These are phyloP conservation scores for Schlechtendalia chinensis DNA, from an alignment of 1,140 invertebrate genomes.

Conservation along the genomic window DNA sequence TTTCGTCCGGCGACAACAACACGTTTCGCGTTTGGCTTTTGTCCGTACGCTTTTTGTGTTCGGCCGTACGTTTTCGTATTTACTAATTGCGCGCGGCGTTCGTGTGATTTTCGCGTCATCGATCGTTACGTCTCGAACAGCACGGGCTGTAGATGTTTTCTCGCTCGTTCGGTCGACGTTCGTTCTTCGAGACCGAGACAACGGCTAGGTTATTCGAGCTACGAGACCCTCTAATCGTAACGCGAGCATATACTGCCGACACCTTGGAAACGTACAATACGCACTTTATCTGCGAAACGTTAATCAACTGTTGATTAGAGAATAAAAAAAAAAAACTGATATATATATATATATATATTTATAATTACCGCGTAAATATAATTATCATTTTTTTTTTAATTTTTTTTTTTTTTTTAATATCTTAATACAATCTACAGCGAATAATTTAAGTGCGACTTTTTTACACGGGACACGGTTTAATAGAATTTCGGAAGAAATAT, in stretches of 20 bases:
- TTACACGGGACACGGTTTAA: not conserved
- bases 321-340: not conserved
- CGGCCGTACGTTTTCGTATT: too few species aligned
- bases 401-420: not conserved
- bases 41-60: too few species aligned
- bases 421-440: too few species aligned
- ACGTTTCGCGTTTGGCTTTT: too few species aligned
- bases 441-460: too few species aligned
- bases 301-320: not conserved
- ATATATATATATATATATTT: not conserved
- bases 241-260: not conserved
- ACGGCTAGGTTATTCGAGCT: not conserved
- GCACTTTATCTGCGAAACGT: conserved; percentile 22
- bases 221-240: not conserved
- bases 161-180: not conserved
- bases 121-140: too few species aligned
- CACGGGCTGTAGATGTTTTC: too few species aligned
- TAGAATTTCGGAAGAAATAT: not conserved
- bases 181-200: not conserved
- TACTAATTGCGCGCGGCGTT: too few species aligned
- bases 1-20: too few species aligned
- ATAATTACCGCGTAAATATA: not conserved
- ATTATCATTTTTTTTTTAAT: not conserved
- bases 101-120: too few species aligned
- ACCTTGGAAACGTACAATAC: not conserved